A percentile compares a stretch with the other conserved stretches of the same genome.
These are phyloP conservation scores for Poicephalus gulielmi DNA, from an alignment of 2,113 vertebrate species.

Conservation along the genomic window DNA sequence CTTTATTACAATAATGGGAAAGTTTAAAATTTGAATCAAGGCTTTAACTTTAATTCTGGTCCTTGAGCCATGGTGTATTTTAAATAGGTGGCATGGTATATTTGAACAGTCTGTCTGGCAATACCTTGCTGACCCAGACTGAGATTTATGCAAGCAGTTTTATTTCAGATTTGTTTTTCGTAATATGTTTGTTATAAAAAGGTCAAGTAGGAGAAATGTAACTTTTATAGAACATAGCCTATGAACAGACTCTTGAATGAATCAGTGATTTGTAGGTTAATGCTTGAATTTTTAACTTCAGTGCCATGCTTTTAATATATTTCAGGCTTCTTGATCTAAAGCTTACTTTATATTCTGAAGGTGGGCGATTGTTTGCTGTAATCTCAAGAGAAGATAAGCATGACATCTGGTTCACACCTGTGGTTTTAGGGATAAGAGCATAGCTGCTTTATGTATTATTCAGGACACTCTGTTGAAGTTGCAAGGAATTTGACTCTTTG, in stretches of 20 bases:
- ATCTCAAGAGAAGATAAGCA: slow-evolving; percentile 74
- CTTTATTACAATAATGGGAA: not conserved
- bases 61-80: not conserved
- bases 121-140: not conserved
- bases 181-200: slow-evolving; percentile 62
- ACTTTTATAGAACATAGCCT: not conserved
- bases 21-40: slow-evolving; percentile 6
- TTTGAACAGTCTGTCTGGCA: not conserved
- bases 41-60: slow-evolving; percentile 14
- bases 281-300: slow-evolving; percentile 75
- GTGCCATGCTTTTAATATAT: slow-evolving; percentile 64
- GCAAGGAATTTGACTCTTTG: slow-evolving; percentile 57
- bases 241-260: slow-evolving; percentile 66
- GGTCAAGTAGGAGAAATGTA: slow-evolving; percentile 61
- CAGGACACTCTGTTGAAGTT: slow-evolving; percentile 4
- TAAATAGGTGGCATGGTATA: not conserved
- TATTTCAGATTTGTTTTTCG: slow-evolving; percentile 24
- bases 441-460: slow-evolving; percentile 66
- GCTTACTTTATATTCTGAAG: slow-evolving; percentile 73
- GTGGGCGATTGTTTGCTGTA: slow-evolving; percentile 66
- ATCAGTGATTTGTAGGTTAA: slow-evolving; percentile 73
- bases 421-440: slow-evolving; percentile 67
- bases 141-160: not conserved
- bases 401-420: slow-evolving; percentile 77
- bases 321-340: slow-evolving; percentile 65